Base-by-base conservation (phyloP, 2,113 vertebrate species). In the Eulemur rufifrons region DNA sequence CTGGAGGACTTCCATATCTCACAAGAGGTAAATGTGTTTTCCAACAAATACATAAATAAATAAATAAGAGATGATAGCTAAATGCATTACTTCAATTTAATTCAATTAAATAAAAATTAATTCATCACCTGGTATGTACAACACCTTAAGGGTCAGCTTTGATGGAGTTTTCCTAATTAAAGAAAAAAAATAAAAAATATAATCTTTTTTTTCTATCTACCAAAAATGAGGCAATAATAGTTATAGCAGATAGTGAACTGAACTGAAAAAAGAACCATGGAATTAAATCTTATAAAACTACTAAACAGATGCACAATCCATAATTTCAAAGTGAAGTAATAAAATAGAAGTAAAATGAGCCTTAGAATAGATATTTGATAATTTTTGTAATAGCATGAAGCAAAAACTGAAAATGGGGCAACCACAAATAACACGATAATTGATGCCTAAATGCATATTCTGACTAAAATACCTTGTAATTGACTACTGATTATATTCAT, bases 1-100 rank as follows among this genome's bases (percentile, higher is more conserved):
- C 47, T 42, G n/a, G 37, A 78, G 73, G 56, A 97, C 95, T 78
- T 92, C 42, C 34, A 45, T 87, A 87, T 78, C 47, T 88, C 86
- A 61, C 5, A 89, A 86, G 52, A 91, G 80, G 61, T 85, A 94
- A 96, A 92, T 91, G 42, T 82, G 3, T 68, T 95, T 94, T 68
- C 32, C 39, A 69, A 73, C 61, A 91, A 42, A 87, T 81, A 85
- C 71, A 95, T 17, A 45, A 47, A 47, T 27, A 94, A 80, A 89
- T 27, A 94, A 86, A 89, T 81, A 27, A 73, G 45, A 91, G 25
- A 94, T 69, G 25, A 66, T 4, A 80, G 27, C 6, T 81, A 84
- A 88, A 45, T 73, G 20, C 4, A 61, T 78, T 61, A n/a, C 84
- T 94, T 97, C 14, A 82, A 82, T 93, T 92, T 17, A 74, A 77